Evolutionary conservation across 1,140 invertebrate species (phyloP).

Genomic region (Caerostris extrusa): DNA sequence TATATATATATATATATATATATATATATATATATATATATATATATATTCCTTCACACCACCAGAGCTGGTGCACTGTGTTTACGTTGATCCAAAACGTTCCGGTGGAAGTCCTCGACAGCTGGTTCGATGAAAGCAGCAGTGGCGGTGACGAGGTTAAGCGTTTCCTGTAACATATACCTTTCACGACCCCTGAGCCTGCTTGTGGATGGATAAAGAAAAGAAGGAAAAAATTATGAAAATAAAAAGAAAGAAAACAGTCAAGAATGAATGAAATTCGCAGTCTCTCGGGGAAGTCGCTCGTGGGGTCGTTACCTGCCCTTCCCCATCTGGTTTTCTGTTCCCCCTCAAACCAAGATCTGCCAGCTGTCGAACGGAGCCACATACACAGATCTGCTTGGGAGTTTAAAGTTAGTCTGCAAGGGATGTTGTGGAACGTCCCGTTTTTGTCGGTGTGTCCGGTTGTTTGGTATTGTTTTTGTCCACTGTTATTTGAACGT

Average conservation of each 20-base stretch:
- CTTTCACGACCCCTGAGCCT: constrained; percentile 54
- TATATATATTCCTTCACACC: constrained; percentile 41
- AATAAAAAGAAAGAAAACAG: constrained; percentile 7
- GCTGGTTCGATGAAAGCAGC: constrained; percentile 35
- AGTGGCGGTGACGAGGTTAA: constrained; percentile 55
- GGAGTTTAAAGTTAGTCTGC: constrained; percentile 5
- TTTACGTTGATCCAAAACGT: constrained; percentile 58
- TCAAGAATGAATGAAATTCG: constrained; percentile 68
- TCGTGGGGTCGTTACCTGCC: constrained; percentile 55
- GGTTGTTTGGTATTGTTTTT: not conserved
- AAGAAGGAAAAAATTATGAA: not conserved
- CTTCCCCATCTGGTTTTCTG: not conserved
- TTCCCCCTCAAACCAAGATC: constrained; percentile 1
- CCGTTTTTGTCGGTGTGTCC: not conserved
- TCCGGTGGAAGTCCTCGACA: constrained; percentile 66
- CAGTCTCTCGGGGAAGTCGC: constrained; percentile 26
- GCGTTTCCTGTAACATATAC: constrained; percentile 73
- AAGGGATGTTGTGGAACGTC: not conserved
- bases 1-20: too few relatives aligned
- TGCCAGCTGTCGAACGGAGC: constrained; percentile 64
- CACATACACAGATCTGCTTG: constrained; percentile 52
- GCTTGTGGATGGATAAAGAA: constrained; percentile 16
- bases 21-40: too few relatives aligned
- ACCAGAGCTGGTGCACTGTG: not conserved
- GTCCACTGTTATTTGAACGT: not conserved